Percentiles rank a stretch among this genome's conserved stretches.
Evolutionary conservation across 2,888 invertebrate species (phyloP).

Genomic region (Drosophila phalerata): DNA sequence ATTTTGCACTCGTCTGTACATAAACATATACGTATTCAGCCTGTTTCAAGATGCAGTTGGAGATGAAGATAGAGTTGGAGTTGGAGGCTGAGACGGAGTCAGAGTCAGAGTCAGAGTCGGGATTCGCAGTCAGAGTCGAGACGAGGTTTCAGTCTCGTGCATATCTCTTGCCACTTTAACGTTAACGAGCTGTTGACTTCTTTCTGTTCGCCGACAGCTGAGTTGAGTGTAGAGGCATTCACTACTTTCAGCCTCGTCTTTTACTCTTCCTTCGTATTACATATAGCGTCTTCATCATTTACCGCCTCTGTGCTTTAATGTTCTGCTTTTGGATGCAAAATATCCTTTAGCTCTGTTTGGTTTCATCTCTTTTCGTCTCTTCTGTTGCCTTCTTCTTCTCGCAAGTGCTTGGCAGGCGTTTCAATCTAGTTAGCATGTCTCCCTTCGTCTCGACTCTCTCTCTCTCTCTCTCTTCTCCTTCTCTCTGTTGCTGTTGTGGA

Average conservation of each 20-base stretch:
- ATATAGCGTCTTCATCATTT: conserved; percentile 54
- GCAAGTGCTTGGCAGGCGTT: conserved; percentile 48
- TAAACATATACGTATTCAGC: neutral
- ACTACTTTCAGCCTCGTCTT: conserved; percentile 4
- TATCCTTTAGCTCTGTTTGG: conserved; percentile 40
- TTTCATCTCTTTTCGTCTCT: conserved; percentile 4
- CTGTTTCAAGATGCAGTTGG: neutral
- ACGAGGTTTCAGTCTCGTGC: conserved; percentile 53
- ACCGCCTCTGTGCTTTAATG: conserved; percentile 34
- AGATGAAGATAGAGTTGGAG: neutral
- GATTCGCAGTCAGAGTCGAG: conserved; percentile 10
- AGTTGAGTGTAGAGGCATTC: conserved; percentile 57
- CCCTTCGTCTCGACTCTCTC: neutral
- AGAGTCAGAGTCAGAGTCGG: neutral
- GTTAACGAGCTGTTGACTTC: conserved; percentile 82
- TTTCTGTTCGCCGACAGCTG: conserved; percentile 73
- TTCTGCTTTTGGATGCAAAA: conserved; percentile 34
- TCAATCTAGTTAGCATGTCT: conserved; percentile 62
- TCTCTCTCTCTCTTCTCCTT: neutral
- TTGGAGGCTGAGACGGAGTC: neutral
- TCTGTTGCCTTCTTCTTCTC: conserved; percentile 6
- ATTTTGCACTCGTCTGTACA: neutral
- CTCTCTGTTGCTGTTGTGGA: neutral
- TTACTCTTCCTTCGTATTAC: conserved; percentile 1
- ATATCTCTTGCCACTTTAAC: conserved; percentile 81